Base-by-base conservation (phyloP, 1,140 invertebrate species). In the Phenacoccus solenopsis region DNA sequence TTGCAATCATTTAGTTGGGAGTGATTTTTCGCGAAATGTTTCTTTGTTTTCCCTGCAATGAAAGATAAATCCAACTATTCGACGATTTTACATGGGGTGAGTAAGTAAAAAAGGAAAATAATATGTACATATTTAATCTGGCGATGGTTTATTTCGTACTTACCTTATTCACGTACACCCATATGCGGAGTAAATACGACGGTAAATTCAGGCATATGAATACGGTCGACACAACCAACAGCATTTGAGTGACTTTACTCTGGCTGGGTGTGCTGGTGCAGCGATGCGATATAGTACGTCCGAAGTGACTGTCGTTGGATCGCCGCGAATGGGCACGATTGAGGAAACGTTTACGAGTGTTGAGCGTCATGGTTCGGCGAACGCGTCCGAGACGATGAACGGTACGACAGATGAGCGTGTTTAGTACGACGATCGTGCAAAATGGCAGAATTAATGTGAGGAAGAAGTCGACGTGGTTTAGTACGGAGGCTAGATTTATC, bases 171-270 rank as follows among this genome's bases (percentile, higher is more conserved):
- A 86, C 59, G 67, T 71, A 86, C 20, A 84, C 81, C 69, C 83
- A 74, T 25, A 88, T 77, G 67, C 87, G 79, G 71, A 88, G 80
- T 56, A 84, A 81, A 76, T 86, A 88, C 27, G 86, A 86, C 0
- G 91, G 91, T 20, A 91, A 76, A 79, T 93, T 93, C 22, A 93
- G 80, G 28, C 85, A 80, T 0, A 93, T 84, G 77, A 91, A 94
- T 0, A 89, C 87, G 1, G 86, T 86, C 0, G 90, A 91, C 7
- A 92, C 88, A 22, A 91, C 79, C 0, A 94, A 81, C 12, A 93
- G 81, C 87, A 91, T 92, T 77, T 89, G 87, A 1, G 89, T 93
- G 12, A 92, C 84, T 75, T 87, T 88, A 3, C 82, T 78, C 74
- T 88, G 86, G 21, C 85, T 84, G 16, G 67, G 57, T 0, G 56